Evolutionary conservation across 1,140 invertebrate genomes (phyloP), one percentile per base, ranked within the genome.

Genomic region (Pseudomyrmex pallidus): DNA sequence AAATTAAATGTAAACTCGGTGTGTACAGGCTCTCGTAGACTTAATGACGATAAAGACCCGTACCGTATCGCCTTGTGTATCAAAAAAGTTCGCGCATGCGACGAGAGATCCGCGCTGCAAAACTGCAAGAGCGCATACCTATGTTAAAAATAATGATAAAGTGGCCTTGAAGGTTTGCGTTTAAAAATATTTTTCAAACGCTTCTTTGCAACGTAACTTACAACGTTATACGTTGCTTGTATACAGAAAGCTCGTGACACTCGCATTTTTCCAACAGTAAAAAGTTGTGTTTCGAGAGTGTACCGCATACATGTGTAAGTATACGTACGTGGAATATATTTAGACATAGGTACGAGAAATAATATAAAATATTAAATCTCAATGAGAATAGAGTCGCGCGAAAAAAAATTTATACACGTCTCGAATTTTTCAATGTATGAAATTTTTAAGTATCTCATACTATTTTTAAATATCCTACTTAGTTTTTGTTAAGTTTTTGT

Each of bases 1-100:
- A 80, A 80, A 80, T 80, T 72, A 80, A 80, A 80, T 72, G 66
- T 70, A 80, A 80, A 80, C 54, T 80, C 66, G 66, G 15, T 9
- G 35, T 20, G 25, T 54, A 67, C 35, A 35, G 35, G 5, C 35
- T 17, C 63, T 67, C 20, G 74, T 57, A 64, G 13, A 59, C 22
- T 48, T 59, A 22, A 7, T 35, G 35, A 35, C 35, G 66, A 78
- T 59, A 68, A 78, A 56, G 10, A 35, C 4, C 35, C 15, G 15
- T 44, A 63, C 25, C 35, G 22, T 56, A 56, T 20, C 35, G 12
- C 7, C 25, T 4, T 12, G n/a, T 72, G 22, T 50, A 80, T 72
- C 54, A 72, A 17, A 72, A 80, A 72, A 17, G 15, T 80, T 59
- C 5, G 54, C 46, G 52, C 64, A 13, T 70, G 66, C 44, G 66